Evolutionary conservation across 2,797 vertebrate genomes (phyloP).

Genomic region (Toxotes lorentzi): DNA sequence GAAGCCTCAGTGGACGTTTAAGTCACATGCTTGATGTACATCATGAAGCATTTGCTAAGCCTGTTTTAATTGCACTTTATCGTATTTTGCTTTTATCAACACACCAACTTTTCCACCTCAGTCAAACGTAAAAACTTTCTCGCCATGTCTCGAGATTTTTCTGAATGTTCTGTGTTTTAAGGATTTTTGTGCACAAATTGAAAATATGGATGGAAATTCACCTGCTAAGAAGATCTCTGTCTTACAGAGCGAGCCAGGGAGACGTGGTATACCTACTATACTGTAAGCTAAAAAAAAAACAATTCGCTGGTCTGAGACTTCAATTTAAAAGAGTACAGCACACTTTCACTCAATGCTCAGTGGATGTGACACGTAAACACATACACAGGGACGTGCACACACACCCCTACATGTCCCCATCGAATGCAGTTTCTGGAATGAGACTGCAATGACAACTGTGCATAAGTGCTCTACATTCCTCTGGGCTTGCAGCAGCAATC

Average conservation of each 20-base stretch:
- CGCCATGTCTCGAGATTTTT: background rate
- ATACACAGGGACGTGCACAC: slow-evolving; percentile 21
- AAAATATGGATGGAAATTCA: background rate
- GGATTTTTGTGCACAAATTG: background rate
- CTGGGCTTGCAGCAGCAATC: slow-evolving; percentile 78
- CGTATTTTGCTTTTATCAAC: background rate
- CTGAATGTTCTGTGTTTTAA: too few species aligned
- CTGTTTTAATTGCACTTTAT: background rate
- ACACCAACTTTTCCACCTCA: background rate
- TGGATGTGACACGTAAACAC: slow-evolving; percentile 41
- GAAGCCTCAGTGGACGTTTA: background rate
- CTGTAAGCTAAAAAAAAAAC: slow-evolving; percentile 15
- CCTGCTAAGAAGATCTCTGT: background rate
- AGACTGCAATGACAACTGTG: slow-evolving; percentile 70
- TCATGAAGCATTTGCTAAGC: background rate
- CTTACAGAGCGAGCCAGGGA: background rate
- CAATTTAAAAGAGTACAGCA: slow-evolving; percentile 7
- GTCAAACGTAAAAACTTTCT: background rate
- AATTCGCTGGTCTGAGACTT: slow-evolving; percentile 6
- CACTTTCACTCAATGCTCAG: slow-evolving; percentile 50
- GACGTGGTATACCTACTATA: slow-evolving; percentile 3
- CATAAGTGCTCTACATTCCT: slow-evolving; percentile 68
- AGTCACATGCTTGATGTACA: background rate
- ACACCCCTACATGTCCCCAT: slow-evolving; percentile 41
- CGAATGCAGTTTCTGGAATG: slow-evolving; percentile 56